Percentiles rank a stretch among this genome's conserved stretches.
Conservation (phyloP, 2,113 vertebrate species). For the Caranx ignobilis region DNA sequence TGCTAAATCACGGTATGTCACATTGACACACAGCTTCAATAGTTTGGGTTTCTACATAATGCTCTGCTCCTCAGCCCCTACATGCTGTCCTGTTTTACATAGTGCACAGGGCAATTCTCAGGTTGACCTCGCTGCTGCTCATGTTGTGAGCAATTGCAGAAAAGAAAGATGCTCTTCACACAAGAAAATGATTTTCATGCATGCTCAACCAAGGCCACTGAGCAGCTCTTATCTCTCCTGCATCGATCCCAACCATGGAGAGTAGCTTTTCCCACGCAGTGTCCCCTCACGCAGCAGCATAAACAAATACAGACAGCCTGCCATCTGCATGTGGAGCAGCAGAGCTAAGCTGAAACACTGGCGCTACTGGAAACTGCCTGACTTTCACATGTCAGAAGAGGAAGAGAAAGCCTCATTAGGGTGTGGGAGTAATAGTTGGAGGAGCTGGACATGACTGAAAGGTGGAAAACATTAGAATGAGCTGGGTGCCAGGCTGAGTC, state of each 20-base stretch:
- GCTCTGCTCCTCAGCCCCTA: background rate
- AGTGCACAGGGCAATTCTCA: slow-evolving; percentile 9
- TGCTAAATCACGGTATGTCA: slow-evolving; percentile 17
- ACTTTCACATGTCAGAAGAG: slow-evolving; percentile 4
- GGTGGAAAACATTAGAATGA: slow-evolving; percentile 48
- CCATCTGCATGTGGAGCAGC: slow-evolving; percentile 64
- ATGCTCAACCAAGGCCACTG: slow-evolving; percentile 77
- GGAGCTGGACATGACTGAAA: slow-evolving; percentile 25
- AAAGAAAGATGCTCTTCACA: slow-evolving; percentile 75
- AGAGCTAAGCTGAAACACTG: slow-evolving; percentile 38
- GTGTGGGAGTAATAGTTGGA: background rate
- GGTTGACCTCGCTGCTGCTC: slow-evolving; percentile 46
- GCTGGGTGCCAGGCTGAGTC: slow-evolving; percentile 65
- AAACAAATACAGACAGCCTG: slow-evolving; percentile 77
- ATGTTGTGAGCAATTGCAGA: slow-evolving; percentile 56
- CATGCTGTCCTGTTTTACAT: background rate
- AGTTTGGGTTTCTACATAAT: background rate
- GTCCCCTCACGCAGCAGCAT: slow-evolving; percentile 58
- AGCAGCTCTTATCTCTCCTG: slow-evolving; percentile 77
- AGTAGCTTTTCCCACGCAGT: slow-evolving; percentile 79
- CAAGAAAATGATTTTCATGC: slow-evolving; percentile 67
- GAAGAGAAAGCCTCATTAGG: slow-evolving; percentile 6
- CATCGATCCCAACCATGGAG: slow-evolving; percentile 76
- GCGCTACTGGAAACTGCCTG: slow-evolving; percentile 26
- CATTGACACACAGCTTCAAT: slow-evolving; percentile 15